Percentiles rank a stretch among this genome's conserved stretches.
Conservation (phyloP, 2,113 vertebrate genomes). For the Isichthys henryi region DNA sequence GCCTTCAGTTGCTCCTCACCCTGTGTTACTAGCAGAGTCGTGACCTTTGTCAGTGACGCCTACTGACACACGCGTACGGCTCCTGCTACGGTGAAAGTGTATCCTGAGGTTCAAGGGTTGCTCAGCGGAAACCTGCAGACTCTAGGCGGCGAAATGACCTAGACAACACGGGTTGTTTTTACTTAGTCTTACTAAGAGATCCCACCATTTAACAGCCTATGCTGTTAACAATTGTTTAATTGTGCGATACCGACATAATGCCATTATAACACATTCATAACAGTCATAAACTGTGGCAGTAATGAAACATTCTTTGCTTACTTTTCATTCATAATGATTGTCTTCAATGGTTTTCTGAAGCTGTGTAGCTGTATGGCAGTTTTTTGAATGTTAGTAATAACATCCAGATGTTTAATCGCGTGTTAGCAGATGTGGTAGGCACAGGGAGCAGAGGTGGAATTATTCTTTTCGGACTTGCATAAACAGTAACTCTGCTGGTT, state of each 20-base stretch:
- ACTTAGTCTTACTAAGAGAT: not conserved
- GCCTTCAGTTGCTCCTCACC: constrained; percentile 14
- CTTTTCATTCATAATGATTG: not conserved
- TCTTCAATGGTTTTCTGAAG: not conserved
- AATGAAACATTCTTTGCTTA: not conserved
- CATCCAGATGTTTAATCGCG: not conserved
- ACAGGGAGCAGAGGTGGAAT: not conserved
- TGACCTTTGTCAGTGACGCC: constrained; percentile 3
- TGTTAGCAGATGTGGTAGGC: not conserved
- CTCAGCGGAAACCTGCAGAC: not conserved
- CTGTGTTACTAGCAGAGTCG: constrained; percentile 25
- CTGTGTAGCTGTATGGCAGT: not conserved
- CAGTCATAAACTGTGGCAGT: not conserved
- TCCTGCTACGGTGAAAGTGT: not conserved
- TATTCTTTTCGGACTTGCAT: not conserved
- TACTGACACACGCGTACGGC: not conserved
- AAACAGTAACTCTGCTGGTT: not conserved
- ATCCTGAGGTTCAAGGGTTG: not conserved
- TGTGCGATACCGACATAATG: not conserved
- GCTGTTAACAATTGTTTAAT: not conserved
- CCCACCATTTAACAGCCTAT: not conserved
- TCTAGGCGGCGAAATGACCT: not conserved
- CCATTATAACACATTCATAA: not conserved
- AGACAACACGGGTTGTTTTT: not conserved
- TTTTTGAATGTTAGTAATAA: not conserved